phyloP scores from a whole-genome alignment of 2,113 vertebrate genomes.

The Cyanoderma ruficeps region DNA sequence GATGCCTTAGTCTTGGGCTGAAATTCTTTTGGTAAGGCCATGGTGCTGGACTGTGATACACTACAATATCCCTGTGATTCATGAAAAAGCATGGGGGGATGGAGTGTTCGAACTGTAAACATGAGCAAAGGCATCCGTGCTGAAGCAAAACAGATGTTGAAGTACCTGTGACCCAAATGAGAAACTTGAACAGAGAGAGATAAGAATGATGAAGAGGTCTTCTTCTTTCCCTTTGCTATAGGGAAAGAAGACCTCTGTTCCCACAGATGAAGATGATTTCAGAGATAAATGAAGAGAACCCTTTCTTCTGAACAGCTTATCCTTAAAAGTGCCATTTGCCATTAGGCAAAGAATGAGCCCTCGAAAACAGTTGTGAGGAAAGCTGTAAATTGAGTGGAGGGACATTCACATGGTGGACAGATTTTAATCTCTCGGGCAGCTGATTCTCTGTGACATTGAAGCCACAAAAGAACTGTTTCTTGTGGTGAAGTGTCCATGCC shows the following conservation, averaged over 20 bases:
- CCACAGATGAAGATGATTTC: neutral
- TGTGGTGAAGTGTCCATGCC: neutral
- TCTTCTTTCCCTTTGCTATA: neutral
- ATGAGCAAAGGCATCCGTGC: neutral
- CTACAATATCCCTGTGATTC: neutral
- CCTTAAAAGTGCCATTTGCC: neutral
- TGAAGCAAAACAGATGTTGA: neutral
- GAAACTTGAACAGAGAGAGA: neutral
- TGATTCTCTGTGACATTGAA: neutral
- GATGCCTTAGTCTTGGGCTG: too few species aligned
- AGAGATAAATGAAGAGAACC: neutral
- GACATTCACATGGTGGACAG: neutral
- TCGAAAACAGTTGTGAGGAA: neutral
- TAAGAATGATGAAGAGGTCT: neutral
- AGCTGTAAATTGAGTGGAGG: neutral
- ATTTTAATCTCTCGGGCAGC: neutral
- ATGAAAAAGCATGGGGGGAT: neutral
- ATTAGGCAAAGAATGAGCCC: neutral
- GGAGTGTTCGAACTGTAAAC: neutral
- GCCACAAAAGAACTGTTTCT: neutral
- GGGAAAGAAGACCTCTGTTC: neutral
- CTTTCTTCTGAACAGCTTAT: neutral
- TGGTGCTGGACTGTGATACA: too few species aligned
- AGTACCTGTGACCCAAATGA: neutral
- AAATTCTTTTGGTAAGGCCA: too few species aligned